These are phyloP conservation scores for Aplochiton taeniatus DNA, from an alignment of 2,797 vertebrate species.

Conservation along the genomic window DNA sequence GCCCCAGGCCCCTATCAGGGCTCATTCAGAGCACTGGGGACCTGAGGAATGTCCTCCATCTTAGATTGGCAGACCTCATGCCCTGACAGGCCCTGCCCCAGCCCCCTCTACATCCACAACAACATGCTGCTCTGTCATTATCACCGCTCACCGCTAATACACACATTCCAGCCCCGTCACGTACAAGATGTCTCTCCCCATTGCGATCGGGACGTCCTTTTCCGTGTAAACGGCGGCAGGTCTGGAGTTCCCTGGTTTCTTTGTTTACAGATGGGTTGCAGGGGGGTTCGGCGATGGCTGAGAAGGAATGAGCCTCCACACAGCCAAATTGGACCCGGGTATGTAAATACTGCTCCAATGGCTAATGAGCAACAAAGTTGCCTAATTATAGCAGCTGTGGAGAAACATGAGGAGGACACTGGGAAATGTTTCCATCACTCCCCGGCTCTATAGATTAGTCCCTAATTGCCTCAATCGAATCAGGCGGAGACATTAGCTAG, in stretches of 20 bases:
- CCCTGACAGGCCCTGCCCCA: conserved; percentile 39
- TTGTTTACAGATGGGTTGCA: conserved; percentile 67
- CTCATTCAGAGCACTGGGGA: conserved; percentile 58
- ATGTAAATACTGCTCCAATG: conserved; percentile 84
- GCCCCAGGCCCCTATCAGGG: conserved; percentile 50
- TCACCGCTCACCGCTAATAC: conserved; percentile 26
- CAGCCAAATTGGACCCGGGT: conserved; percentile 78
- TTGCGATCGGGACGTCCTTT: conserved; percentile 47
- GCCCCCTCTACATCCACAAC: conserved; percentile 42
- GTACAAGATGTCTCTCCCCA: conserved; percentile 22
- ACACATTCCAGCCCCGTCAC: conserved; percentile 6
- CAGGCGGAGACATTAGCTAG: conserved; percentile 77
- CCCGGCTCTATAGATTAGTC: conserved; percentile 77
- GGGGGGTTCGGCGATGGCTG: conserved; percentile 65
- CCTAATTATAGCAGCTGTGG: conserved; percentile 83
- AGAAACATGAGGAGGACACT: conserved; percentile 80
- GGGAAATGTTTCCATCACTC: conserved; percentile 79
- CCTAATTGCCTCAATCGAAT: conserved; percentile 79
- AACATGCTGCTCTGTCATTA: conserved; percentile 33
- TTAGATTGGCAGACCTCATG: conserved; percentile 45
- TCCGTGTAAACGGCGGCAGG: conserved; percentile 53
- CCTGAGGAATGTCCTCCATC: conserved; percentile 58
- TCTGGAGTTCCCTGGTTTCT: conserved; percentile 47
- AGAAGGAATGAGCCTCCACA: conserved; percentile 69
- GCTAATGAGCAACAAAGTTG: conserved; percentile 82